Evolutionary conservation across 2,797 vertebrate species (phyloP).

Genomic region (Spea hammondii): DNA sequence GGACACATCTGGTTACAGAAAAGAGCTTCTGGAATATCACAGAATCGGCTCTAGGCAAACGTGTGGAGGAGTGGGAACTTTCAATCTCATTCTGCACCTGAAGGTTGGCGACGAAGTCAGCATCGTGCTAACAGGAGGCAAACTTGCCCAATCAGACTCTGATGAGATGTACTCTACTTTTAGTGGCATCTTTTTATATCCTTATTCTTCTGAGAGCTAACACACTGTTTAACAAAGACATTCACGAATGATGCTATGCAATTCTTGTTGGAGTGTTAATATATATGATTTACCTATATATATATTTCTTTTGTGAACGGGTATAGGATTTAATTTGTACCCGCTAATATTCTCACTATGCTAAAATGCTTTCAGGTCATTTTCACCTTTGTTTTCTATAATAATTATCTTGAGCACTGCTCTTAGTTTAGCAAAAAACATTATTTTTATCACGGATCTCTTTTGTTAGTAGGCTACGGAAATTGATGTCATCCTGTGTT

Average conservation of each 20-base stretch:
- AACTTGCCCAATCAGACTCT: constrained; percentile 79
- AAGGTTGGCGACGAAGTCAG: constrained; percentile 80
- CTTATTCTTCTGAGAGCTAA: constrained; percentile 74
- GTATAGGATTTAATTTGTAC: constrained; percentile 51
- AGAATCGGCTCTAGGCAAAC: constrained; percentile 61
- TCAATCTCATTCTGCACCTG: constrained; percentile 84
- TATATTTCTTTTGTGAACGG: constrained; percentile 61
- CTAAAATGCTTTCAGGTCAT: constrained; percentile 26
- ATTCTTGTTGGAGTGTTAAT: constrained; percentile 69
- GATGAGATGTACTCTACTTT: constrained; percentile 87
- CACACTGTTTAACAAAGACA: constrained; percentile 49
- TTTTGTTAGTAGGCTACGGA: constrained; percentile 12
- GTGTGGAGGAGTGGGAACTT: constrained; percentile 79
- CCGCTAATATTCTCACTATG: constrained; percentile 31
- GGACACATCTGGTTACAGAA: constrained; percentile 77
- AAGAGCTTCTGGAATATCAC: constrained; percentile 66
- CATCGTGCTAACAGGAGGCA: constrained; percentile 80
- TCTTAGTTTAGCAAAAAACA: constrained; percentile 5
- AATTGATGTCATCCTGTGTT: constrained; percentile 23
- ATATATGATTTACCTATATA: constrained; percentile 63
- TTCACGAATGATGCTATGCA: constrained; percentile 57
- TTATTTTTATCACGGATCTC: constrained; percentile 24
- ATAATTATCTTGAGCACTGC: constrained; percentile 27
- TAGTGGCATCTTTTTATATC: constrained; percentile 86
- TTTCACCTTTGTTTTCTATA: constrained; percentile 14